Percentiles rank a stretch among this genome's conserved stretches.
These are phyloP conservation scores for Mesocentrotus franciscanus DNA, from an alignment of 53 echinoderm and acorn worm genomes.

Conservation along the genomic window DNA sequence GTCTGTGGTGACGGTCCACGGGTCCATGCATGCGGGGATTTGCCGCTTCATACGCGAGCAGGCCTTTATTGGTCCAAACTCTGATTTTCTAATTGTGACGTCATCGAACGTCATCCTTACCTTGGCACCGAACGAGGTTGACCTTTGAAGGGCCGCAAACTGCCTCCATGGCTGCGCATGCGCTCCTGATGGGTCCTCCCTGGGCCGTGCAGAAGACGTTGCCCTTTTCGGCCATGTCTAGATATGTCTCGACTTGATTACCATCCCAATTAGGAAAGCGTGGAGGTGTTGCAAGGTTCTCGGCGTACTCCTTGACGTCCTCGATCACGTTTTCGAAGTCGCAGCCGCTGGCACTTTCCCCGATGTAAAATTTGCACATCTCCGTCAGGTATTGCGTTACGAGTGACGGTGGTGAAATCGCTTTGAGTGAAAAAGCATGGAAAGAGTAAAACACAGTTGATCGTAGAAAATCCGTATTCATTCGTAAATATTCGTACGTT, in stretches of 20 bases:
- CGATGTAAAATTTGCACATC: conserved; percentile 30
- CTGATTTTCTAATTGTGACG: too few species aligned
- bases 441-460: background rate
- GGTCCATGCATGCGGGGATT: too few species aligned
- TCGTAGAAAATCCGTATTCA: background rate
- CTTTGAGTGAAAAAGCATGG: too few species aligned
- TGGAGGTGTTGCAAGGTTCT: conserved; percentile 33
- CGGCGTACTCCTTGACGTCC: conserved; percentile 52
- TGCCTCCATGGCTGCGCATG: conserved; percentile 56
- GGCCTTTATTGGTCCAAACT: too few species aligned
- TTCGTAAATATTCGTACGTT: background rate
- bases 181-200: conserved; percentile 4
- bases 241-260: background rate
- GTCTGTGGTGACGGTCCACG: too few species aligned
- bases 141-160: background rate
- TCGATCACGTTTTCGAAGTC: conserved; percentile 39
- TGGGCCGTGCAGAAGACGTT: background rate
- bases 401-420: background rate
- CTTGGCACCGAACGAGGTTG: conserved; percentile 10
- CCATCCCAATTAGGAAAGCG: conserved; percentile 29
- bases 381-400: conserved; percentile 5
- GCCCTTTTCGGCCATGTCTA: background rate
- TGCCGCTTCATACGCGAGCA: too few species aligned
- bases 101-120: background rate
- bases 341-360: conserved; percentile 2